Evolutionary conservation across 2,113 vertebrate genomes (phyloP).

Genomic region (Cottus gobio): DNA sequence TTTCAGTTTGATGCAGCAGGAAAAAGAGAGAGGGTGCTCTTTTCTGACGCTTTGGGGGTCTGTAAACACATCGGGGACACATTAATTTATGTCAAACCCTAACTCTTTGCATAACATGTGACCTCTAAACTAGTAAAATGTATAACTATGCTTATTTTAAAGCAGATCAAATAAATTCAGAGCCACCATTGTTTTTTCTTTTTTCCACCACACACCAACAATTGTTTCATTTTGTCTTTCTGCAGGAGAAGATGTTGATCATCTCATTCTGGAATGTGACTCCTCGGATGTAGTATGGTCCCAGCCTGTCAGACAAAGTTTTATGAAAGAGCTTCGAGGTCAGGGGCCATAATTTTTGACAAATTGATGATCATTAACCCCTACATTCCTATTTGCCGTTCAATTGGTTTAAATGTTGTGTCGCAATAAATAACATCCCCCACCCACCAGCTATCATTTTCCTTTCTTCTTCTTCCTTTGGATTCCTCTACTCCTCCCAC

Average conservation of each 20-base stretch:
- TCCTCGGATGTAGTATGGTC: not conserved
- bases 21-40: too few relatives aligned
- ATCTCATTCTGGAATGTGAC: not conserved
- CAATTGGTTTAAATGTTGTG: not conserved
- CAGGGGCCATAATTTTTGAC: not conserved
- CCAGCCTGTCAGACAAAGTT: not conserved
- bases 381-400: not conserved
- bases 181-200: too few relatives aligned
- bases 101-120: not conserved
- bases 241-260: not conserved
- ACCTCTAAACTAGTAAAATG: not conserved
- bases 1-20: too few relatives aligned
- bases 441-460: not conserved
- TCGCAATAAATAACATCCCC: not conserved
- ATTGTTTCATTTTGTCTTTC: not conserved
- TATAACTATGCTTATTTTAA: too few relatives aligned
- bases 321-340: not conserved
- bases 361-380: slow-evolving; percentile 3
- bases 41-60: too few relatives aligned
- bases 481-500: not conserved
- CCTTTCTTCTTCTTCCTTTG: not conserved
- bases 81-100: not conserved
- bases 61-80: too few relatives aligned
- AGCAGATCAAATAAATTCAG: too few relatives aligned
- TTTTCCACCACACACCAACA: not conserved